These are phyloP conservation scores for Suricata suricatta DNA, from an alignment of 2,113 vertebrate species.

Conservation along the genomic window DNA sequence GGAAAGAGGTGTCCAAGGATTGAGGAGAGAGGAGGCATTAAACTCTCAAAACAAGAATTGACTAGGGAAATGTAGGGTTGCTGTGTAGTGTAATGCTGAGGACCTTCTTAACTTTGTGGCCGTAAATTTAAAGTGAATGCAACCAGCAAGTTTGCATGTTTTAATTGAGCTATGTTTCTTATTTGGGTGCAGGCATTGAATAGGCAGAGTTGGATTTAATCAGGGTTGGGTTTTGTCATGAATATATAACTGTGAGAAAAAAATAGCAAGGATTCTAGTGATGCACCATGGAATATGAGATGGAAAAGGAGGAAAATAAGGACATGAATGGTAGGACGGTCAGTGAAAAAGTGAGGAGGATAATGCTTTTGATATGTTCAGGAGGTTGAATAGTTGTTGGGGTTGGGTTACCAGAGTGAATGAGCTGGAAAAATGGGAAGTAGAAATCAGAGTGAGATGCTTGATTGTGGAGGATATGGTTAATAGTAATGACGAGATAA, in stretches of 20 bases:
- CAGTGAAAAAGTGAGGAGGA: background rate
- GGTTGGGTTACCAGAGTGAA: background rate
- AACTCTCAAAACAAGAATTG: constrained; percentile 13
- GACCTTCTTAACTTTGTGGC: constrained; percentile 2
- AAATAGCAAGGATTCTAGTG: background rate
- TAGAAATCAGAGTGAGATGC: background rate
- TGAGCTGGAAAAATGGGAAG: background rate
- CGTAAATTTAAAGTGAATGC: constrained; percentile 25
- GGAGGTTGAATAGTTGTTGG: background rate
- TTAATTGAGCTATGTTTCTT: background rate
- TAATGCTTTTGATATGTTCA: background rate
- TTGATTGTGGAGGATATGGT: background rate
- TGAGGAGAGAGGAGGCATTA: background rate
- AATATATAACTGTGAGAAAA: background rate
- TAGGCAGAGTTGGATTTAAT: background rate
- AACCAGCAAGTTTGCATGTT: background rate
- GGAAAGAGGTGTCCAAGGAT: background rate
- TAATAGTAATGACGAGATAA: background rate
- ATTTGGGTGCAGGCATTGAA: background rate
- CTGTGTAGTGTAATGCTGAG: background rate
- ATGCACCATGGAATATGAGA: background rate
- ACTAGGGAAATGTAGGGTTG: background rate
- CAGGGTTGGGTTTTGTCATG: background rate
- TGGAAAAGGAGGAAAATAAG: constrained; percentile 9
- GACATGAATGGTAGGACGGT: background rate